phyloP scores from a whole-genome alignment of 2,113 vertebrate genomes.

The Eptesicus fuscus region DNA sequence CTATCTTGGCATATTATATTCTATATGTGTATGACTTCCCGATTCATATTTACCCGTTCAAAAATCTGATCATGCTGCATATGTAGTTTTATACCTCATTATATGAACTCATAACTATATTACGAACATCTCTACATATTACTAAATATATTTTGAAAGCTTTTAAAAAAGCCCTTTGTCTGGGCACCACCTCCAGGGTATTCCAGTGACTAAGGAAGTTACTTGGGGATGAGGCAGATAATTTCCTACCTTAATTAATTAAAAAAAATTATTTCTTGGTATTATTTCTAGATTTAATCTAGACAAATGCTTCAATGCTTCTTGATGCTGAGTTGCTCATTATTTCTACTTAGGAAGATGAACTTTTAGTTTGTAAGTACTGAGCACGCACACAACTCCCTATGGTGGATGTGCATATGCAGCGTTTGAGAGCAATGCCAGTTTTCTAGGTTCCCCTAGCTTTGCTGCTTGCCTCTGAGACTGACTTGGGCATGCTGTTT shows the following conservation, averaged over 20 bases:
- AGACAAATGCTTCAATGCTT: neutral
- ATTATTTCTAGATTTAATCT: conserved; percentile 11
- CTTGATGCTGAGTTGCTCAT: neutral
- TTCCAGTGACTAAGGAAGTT: neutral
- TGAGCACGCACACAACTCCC: too few species aligned
- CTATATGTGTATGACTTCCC: neutral
- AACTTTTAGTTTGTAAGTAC: neutral
- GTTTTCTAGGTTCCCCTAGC: neutral
- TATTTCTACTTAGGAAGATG: neutral
- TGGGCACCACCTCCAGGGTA: neutral
- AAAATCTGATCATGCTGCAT: neutral
- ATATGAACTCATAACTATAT: neutral
- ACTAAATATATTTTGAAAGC: neutral
- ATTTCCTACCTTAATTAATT: neutral
- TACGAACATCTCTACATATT: neutral
- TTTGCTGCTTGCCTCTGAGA: neutral
- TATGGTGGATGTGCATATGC: accelerated
- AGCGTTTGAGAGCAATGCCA: neutral
- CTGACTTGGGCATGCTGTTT: neutral
- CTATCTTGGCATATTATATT: neutral
- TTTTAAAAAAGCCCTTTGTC: neutral
- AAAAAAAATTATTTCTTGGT: neutral
- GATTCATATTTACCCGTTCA: neutral
- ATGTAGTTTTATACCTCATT: neutral
- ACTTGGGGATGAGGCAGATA: neutral